phyloP scores from a whole-genome alignment of 2,113 vertebrate genomes.

The Ictalurus furcatus region DNA sequence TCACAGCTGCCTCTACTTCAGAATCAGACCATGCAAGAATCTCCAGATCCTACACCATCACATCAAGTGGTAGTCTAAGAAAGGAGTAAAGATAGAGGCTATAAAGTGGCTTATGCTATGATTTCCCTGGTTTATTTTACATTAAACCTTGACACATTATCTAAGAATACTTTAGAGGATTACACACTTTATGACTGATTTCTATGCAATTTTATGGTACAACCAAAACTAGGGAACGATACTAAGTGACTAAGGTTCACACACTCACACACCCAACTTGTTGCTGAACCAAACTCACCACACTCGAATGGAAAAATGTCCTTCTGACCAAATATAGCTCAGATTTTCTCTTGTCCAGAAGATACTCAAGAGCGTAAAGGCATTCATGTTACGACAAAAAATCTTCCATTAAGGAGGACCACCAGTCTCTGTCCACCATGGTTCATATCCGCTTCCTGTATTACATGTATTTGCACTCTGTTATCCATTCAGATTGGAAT shows the following conservation, averaged over 20 bases:
- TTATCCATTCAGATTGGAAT: background rate
- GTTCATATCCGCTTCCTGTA: background rate
- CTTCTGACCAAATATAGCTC: background rate
- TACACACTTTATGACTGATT: background rate
- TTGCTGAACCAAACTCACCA: background rate
- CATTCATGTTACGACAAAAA: background rate
- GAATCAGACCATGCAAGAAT: conserved; percentile 49
- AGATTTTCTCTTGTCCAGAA: background rate
- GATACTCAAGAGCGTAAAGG: background rate
- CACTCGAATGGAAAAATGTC: background rate
- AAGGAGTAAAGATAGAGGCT: background rate
- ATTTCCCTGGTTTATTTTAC: background rate
- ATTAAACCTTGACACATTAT: background rate
- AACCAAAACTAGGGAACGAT: background rate
- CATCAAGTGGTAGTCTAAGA: background rate
- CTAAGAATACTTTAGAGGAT: background rate
- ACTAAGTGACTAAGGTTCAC: background rate
- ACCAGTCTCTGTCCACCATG: background rate
- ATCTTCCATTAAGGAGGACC: background rate
- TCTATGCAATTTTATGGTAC: background rate
- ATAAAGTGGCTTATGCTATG: background rate
- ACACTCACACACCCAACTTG: background rate
- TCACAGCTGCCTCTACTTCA: conserved; percentile 55
- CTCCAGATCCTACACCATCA: conserved; percentile 42
- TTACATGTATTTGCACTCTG: background rate